Base-by-base conservation (phyloP, 2,797 vertebrate genomes). In the Thripadectes ignobilis region DNA sequence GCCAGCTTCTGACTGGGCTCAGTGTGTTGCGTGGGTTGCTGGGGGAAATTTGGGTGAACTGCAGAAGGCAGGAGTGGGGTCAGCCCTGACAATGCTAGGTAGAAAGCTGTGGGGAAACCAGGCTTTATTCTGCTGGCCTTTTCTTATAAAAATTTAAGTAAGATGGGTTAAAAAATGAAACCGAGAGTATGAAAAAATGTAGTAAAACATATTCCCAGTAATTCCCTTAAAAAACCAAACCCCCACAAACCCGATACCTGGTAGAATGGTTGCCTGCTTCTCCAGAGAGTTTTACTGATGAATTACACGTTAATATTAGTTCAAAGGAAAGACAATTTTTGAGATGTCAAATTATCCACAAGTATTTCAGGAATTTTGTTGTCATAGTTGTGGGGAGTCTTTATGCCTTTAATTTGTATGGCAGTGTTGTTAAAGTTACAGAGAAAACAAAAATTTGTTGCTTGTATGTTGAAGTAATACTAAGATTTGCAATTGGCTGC, bases 1-100 rank as follows among this genome's bases (percentile, higher is more conserved):
- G 38, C 45, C 58, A 62, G 19, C n/a, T 88, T 51, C 57, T 0
- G 0, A 5, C 63, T 41, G 43, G 10, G 9, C 46, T 20, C 52
- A 17, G 55, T 1, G 10, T 1, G 1, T 58, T 13, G 10, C 3
- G 0, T 48, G n/a, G 55, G 20, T 38, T 39, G 12, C 18, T n/a
- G 24, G 30, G 63, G n/a, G 61, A 43, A 48, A 41, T 26, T 1
- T 4, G 3, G 23, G 14, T 84, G 43, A 54, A 19, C 36, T 71
- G 62, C 26, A 13, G 0, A 62, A 63, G 46, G 16, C 30, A 14
- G 62, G 67, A 18, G 4, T 12, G 15, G 26, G 3, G 14, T 6
- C 23, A 57, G 30, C 30, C 86, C 45, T 36, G 32, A 54, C 39
- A 45, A 7, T 30, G 54, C 36, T 52, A 15, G 34, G 19, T 19